Percentiles rank a stretch among this genome's conserved stretches.
These are phyloP conservation scores for Mythimna ferrago DNA, from an alignment of 2,888 invertebrate genomes.

Conservation along the genomic window DNA sequence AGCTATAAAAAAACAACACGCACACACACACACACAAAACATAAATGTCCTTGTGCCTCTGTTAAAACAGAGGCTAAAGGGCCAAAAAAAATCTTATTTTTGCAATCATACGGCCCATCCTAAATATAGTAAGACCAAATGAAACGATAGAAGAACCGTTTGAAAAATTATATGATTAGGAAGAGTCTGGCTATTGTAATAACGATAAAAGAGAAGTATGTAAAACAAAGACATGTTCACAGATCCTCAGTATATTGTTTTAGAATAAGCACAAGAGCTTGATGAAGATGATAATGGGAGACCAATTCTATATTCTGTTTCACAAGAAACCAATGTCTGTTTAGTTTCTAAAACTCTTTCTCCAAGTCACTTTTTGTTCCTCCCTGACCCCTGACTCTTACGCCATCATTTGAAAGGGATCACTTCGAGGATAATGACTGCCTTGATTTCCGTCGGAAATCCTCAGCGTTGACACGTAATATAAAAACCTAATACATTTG, in stretches of 20 bases:
- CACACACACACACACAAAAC: no score
- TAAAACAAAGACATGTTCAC: no score
- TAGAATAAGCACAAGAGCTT: neutral
- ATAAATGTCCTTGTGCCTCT: no score
- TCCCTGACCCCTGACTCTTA: constrained; percentile 36
- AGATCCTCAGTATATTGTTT: neutral
- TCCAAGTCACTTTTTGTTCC: constrained; percentile 13
- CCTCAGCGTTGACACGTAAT: constrained; percentile 30
- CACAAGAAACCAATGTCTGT: neutral
- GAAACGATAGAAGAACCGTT: neutral
- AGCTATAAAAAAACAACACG: no score
- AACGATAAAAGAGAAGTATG: no score
- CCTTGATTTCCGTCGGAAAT: constrained; percentile 12
- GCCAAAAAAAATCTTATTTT: neutral
- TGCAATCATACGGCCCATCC: neutral
- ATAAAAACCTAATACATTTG: constrained; percentile 52
- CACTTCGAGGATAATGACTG: constrained; percentile 23
- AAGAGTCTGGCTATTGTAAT: no score
- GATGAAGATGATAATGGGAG: neutral
- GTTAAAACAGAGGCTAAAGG: no score
- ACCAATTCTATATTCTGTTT: neutral
- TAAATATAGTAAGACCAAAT: neutral
- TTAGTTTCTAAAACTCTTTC: neutral
- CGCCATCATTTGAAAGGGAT: constrained; percentile 17
- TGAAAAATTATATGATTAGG: no score